phyloP scores from a whole-genome alignment of 2,113 vertebrate genomes.

The Hemichromis elongatus region DNA sequence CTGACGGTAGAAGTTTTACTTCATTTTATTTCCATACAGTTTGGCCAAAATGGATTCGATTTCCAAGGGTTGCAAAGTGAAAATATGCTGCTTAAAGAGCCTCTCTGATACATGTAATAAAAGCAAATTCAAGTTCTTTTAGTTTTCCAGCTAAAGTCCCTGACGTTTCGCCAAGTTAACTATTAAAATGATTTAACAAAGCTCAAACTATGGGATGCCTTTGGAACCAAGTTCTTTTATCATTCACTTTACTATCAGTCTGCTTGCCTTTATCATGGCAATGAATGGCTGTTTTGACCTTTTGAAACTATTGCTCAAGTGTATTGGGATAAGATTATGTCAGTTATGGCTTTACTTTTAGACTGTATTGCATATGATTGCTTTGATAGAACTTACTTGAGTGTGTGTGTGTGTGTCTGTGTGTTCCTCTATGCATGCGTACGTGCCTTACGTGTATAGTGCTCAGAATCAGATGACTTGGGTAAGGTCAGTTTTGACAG shows the following conservation, averaged over 20 bases:
- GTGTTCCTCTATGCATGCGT: neutral
- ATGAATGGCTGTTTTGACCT: neutral
- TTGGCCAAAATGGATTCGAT: neutral
- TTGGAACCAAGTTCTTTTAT: neutral
- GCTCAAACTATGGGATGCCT: neutral
- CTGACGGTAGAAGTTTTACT: neutral
- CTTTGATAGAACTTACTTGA: neutral
- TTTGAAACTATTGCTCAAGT: neutral
- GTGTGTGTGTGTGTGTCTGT: neutral
- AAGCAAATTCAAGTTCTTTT: neutral
- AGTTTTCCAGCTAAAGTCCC: neutral
- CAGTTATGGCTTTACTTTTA: slow-evolving; percentile 2
- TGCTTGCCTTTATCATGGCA: neutral
- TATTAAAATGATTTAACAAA: neutral
- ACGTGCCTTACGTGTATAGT: neutral
- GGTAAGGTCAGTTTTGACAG: slow-evolving; percentile 33
- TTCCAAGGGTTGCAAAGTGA: neutral
- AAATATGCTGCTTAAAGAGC: neutral
- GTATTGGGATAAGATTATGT: neutral
- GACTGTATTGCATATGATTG: neutral
- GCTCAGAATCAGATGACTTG: slow-evolving; percentile 39
- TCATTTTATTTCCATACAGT: neutral
- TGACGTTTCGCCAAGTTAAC: neutral
- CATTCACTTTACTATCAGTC: neutral
- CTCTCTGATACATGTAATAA: neutral